A percentile compares a stretch with the other conserved stretches of the same genome.
phyloP scores from a whole-genome alignment of 2,888 invertebrate genomes.

The Drosophila borborema region DNA sequence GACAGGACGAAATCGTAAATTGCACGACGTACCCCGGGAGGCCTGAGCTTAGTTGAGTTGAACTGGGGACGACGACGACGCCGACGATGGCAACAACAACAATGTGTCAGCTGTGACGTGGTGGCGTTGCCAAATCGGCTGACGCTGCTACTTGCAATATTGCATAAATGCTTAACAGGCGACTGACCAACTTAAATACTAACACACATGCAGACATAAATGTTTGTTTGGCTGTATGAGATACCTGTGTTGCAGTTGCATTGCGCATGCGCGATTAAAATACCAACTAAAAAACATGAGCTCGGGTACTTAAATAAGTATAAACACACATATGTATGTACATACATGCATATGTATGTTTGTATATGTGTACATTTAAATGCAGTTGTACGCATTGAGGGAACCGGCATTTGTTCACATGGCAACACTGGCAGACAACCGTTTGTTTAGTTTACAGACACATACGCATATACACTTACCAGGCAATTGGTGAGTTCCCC shows the following conservation, averaged over 20 bases:
- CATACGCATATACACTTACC: constrained; percentile 79
- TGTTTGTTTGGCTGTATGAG: not conserved
- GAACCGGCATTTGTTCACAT: constrained; percentile 42
- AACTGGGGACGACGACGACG: constrained; percentile 6
- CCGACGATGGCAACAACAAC: constrained; percentile 18
- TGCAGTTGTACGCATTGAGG: constrained; percentile 25
- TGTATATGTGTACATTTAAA: not conserved
- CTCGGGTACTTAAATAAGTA: not conserved
- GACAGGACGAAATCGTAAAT: constrained; percentile 56
- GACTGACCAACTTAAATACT: constrained; percentile 53
- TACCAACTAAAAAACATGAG: not conserved
- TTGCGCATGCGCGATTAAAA: constrained; percentile 41
- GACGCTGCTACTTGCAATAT: constrained; percentile 29
- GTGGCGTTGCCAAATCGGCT: constrained; percentile 57
- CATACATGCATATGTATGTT: not conserved
- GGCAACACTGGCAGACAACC: constrained; percentile 32
- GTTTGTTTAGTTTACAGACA: constrained; percentile 34
- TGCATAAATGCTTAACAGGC: constrained; percentile 54
- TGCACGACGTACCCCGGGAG: constrained; percentile 27
- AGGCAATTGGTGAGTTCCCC: constrained; percentile 83
- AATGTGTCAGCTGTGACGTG: constrained; percentile 54
- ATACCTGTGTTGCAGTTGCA: constrained; percentile 38
- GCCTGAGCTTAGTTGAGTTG: constrained; percentile 1
- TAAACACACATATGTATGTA: not conserved
- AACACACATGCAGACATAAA: not conserved